phyloP scores from a whole-genome alignment of 1,140 invertebrate genomes.

The Hylaeus volcanicus region DNA sequence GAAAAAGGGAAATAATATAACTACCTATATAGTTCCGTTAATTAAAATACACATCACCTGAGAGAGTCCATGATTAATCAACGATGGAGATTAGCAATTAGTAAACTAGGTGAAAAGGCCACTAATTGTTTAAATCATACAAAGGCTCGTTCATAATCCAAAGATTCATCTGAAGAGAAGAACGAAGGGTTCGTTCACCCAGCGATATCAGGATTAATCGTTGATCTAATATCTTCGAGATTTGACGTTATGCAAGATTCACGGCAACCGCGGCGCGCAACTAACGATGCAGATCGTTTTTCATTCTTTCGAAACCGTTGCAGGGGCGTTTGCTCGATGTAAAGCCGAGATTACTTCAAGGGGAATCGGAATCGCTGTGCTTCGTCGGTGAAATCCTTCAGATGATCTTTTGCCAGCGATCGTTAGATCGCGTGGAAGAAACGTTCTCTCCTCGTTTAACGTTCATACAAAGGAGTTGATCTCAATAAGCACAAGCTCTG shows the following conservation, averaged over 20 bases:
- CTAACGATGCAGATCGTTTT: constrained; percentile 17
- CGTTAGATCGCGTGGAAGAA: background rate
- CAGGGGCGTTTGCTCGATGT: constrained; percentile 8
- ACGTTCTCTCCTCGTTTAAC: background rate
- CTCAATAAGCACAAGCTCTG: background rate
- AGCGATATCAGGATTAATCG: constrained; percentile 12
- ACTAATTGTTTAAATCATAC: too few relatives aligned
- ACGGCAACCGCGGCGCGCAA: too few relatives aligned
- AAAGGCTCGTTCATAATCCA: too few relatives aligned
- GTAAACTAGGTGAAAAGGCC: too few relatives aligned
- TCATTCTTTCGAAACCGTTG: constrained; percentile 25
- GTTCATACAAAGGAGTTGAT: background rate
- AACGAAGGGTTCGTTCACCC: background rate
- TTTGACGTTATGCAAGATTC: constrained; percentile 23
- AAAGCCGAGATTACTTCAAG: background rate
- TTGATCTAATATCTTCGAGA: constrained; percentile 26
- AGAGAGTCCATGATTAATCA: too few relatives aligned
- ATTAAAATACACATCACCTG: too few relatives aligned
- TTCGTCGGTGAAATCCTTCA: background rate
- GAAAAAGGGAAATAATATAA: too few relatives aligned
- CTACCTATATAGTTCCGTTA: too few relatives aligned
- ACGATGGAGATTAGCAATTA: too few relatives aligned
- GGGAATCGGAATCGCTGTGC: background rate
- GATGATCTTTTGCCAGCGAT: background rate
- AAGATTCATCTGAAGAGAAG: background rate